Percentiles rank a stretch among this genome's conserved stretches.
These are phyloP conservation scores for Latrodectus geometricus DNA, from an alignment of 1,140 invertebrate species.

Conservation along the genomic window DNA sequence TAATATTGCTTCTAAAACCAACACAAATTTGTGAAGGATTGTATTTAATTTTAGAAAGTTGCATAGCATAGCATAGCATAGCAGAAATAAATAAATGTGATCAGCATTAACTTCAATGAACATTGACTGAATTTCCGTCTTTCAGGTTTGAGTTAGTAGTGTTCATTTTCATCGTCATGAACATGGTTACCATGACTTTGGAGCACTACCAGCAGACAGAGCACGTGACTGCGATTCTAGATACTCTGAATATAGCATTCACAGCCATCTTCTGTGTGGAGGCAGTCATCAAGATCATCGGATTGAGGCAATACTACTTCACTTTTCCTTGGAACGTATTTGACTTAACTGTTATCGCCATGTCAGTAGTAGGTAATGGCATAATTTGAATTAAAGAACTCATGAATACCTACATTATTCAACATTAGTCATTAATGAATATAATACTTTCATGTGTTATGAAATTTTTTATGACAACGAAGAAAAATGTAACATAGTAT, in stretches of 20 bases:
- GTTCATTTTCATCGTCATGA: constrained; percentile 97
- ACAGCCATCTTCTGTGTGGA: constrained; percentile 97
- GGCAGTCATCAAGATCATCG: constrained; percentile 96
- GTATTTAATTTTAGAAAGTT: too few species aligned
- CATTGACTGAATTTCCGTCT: background rate
- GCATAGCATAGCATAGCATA: too few species aligned
- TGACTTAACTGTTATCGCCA: constrained; percentile 98
- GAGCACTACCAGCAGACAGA: constrained; percentile 93
- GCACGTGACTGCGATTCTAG: constrained; percentile 84
- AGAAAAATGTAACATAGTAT: too few species aligned
- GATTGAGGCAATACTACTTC: constrained; percentile 97
- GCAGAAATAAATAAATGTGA: too few species aligned
- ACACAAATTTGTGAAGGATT: too few species aligned
- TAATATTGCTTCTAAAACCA: too few species aligned
- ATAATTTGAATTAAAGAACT: background rate
- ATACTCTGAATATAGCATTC: constrained; percentile 95
- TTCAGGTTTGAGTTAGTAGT: constrained; percentile 98
- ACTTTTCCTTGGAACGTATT: constrained; percentile 99
- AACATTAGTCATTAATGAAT: too few species aligned
- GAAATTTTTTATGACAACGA: too few species aligned
- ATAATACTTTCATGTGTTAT: too few species aligned
- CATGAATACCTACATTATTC: too few species aligned
- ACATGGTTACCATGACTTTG: constrained; percentile 98
- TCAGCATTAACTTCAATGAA: too few species aligned
- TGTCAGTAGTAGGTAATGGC: constrained; percentile 89